Evolutionary conservation across 2,797 vertebrate genomes (phyloP).

Genomic region (Scolopax rusticola): DNA sequence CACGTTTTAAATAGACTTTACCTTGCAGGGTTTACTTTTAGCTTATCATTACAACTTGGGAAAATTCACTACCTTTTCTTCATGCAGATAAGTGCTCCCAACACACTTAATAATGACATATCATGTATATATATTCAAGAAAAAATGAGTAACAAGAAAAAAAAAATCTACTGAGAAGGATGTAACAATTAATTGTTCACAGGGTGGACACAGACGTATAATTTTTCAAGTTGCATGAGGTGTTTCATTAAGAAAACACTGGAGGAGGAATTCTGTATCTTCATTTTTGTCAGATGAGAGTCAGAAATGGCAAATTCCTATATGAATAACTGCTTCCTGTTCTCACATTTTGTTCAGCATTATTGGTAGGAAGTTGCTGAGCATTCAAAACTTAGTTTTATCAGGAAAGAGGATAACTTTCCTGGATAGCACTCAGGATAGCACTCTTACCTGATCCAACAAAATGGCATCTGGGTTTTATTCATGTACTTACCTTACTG

Average conservation of each 20-base stretch:
- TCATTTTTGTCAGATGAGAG: neutral
- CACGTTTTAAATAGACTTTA: conserved; percentile 68
- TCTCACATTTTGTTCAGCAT: neutral
- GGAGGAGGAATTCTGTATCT: neutral
- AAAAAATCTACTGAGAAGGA: neutral
- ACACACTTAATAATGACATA: conserved; percentile 63
- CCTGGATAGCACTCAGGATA: neutral
- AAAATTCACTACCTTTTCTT: conserved; percentile 56
- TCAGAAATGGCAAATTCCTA: neutral
- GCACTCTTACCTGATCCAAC: neutral
- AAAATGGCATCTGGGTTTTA: neutral
- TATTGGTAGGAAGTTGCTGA: neutral
- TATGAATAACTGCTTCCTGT: neutral
- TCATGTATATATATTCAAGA: conserved; percentile 6
- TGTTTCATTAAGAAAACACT: neutral
- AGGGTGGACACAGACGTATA: conserved; percentile 20
- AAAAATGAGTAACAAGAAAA: neutral
- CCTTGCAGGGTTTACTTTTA: conserved; percentile 69
- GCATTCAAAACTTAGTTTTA: neutral
- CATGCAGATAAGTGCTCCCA: conserved; percentile 40
- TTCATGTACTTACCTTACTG: neutral
- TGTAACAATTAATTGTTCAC: conserved; percentile 60
- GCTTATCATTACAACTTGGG: conserved; percentile 55
- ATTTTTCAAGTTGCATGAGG: conserved; percentile 37
- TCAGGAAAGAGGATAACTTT: neutral